These are phyloP conservation scores for Coendou prehensilis DNA, from an alignment of 2,797 vertebrate species.

Conservation along the genomic window DNA sequence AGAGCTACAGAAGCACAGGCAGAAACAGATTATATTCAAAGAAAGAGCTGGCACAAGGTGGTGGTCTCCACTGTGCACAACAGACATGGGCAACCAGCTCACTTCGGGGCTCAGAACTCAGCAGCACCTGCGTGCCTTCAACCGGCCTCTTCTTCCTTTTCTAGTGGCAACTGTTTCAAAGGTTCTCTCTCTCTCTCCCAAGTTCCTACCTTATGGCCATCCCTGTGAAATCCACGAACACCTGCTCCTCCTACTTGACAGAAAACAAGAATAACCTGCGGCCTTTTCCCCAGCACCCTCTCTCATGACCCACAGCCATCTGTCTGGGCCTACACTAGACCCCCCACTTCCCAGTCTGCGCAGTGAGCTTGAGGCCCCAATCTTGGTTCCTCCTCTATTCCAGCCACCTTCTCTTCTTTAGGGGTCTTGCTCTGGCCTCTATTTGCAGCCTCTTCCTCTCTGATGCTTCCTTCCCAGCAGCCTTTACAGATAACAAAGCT, in stretches of 20 bases:
- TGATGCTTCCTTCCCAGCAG: not conserved
- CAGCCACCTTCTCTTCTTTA: not conserved
- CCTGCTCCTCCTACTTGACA: not conserved
- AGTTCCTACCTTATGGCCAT: rapidly evolving
- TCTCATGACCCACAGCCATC: not conserved
- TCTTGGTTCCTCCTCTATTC: not conserved
- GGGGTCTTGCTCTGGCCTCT: too few species aligned
- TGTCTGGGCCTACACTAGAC: rapidly evolving
- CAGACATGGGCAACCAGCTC: not conserved
- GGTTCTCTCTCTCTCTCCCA: not conserved
- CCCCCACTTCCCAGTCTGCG: not conserved
- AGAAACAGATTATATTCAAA: not conserved
- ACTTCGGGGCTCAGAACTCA: not conserved
- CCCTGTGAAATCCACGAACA: not conserved
- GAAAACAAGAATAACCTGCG: not conserved
- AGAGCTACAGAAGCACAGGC: constrained; percentile 86
- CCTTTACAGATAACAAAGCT: not conserved
- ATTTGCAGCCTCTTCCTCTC: not conserved
- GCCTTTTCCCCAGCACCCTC: not conserved
- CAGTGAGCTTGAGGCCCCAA: not conserved
- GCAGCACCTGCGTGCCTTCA: rapidly evolving
- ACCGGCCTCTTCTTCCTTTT: not conserved
- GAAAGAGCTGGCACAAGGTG: not conserved
- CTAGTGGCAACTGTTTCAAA: not conserved
- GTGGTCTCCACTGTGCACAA: not conserved